Conservation (phyloP, 2,888 invertebrate genomes). For the Tupiocoris notatus region DNA sequence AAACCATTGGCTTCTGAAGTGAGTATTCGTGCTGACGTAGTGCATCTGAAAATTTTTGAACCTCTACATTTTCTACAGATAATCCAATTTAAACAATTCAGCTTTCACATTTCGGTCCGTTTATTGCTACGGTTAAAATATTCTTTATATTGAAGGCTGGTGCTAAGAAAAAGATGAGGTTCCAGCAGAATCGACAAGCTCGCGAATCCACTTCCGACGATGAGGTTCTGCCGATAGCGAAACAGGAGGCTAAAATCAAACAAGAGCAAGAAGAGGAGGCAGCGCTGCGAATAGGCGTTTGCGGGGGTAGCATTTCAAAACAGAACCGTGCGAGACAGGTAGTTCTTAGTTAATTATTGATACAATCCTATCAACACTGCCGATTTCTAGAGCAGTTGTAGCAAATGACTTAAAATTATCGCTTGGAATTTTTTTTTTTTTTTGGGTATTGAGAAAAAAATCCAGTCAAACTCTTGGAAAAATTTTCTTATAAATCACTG, state of each 20-base stretch:
- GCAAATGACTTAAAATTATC: no score
- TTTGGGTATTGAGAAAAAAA: no score
- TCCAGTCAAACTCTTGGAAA: no score
- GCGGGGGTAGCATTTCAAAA: conserved; percentile 17
- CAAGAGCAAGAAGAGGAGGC: conserved; percentile 18
- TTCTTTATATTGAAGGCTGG: conserved; percentile 10
- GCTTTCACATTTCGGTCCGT: no score
- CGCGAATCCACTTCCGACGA: not conserved
- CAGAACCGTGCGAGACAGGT: not conserved
- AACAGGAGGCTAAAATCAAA: conserved; percentile 3
- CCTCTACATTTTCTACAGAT: no score
- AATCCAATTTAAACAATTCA: no score
- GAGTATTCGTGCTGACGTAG: no score
- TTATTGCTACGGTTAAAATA: not conserved
- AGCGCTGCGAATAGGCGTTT: not conserved
- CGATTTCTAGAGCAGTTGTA: no score
- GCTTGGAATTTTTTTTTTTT: no score
- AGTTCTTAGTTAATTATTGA: no score
- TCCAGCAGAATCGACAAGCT: not conserved
- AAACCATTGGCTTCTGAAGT: not conserved
- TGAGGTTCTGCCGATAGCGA: conserved; percentile 8
- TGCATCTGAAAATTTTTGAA: not conserved
- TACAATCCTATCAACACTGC: no score
- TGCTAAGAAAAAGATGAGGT: conserved; percentile 20
- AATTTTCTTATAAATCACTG: no score